Evolutionary conservation across 2,888 invertebrate genomes (phyloP).

Genomic region (Elaeidobius kamerunicus): DNA sequence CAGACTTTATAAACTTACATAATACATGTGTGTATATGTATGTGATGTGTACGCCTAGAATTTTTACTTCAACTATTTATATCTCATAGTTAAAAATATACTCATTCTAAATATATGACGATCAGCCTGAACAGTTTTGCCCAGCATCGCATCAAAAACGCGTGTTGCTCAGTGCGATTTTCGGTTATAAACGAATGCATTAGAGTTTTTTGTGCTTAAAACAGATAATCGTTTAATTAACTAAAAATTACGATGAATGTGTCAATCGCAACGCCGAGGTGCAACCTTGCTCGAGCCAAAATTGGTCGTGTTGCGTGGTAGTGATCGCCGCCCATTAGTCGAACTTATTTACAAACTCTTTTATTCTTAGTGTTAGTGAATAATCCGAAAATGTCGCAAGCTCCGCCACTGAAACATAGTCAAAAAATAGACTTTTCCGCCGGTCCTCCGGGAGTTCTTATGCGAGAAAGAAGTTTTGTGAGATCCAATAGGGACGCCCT

Average conservation of each 20-base stretch:
- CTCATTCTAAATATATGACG: conserved; percentile 43
- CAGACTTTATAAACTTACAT: conserved; percentile 33
- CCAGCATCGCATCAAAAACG: conserved; percentile 19
- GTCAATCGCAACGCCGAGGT: conserved; percentile 22
- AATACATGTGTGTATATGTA: conserved; percentile 32
- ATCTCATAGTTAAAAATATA: conserved; percentile 42
- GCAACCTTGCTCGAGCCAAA: conserved; percentile 42
- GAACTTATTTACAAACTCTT: conserved; percentile 33
- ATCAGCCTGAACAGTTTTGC: conserved; percentile 26
- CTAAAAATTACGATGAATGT: conserved; percentile 19
- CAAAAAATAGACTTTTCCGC: conserved; percentile 54
- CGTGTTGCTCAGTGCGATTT: conserved; percentile 7
- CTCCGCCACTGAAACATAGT: conserved; percentile 43
- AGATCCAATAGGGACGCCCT: conserved; percentile 54
- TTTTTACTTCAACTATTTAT: conserved; percentile 40
- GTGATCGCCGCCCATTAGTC: conserved; percentile 35
- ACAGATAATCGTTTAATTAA: conserved; percentile 5
- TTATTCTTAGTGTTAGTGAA: conserved; percentile 24
- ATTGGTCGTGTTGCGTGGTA: conserved; percentile 45
- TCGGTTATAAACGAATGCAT: conserved; percentile 8
- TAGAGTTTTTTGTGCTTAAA: conserved; percentile 8
- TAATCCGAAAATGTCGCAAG: conserved; percentile 36
- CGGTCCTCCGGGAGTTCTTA: conserved; percentile 45
- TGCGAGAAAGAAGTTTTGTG: conserved; percentile 69
- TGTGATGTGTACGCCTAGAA: conserved; percentile 33